Evolutionary conservation across 1,140 invertebrate species (phyloP), one percentile per base, ranked within the genome.

Genomic region (Lucilia sericata): DNA sequence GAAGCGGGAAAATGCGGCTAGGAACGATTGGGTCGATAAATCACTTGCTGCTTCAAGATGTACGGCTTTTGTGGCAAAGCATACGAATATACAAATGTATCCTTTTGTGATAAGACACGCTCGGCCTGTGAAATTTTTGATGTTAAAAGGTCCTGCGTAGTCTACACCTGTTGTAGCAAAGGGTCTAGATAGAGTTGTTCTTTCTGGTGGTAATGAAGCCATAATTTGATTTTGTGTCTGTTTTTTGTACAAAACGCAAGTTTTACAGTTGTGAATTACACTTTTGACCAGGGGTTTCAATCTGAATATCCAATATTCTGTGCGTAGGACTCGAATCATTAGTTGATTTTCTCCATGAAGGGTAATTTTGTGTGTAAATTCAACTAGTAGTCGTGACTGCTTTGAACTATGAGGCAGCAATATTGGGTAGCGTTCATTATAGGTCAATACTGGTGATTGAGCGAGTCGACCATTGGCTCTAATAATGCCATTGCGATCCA

Each of bases 11-110:
- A n/a, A n/a, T n/a, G n/a, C n/a, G n/a, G n/a, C n/a, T n/a, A n/a
- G n/a, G n/a, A n/a, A n/a, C n/a, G n/a, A n/a, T n/a, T 88, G 85
- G 12, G 84, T 84, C 5, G 87, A 84, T 21, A 88, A 70, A 19
- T 86, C 85, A 14, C 78, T 76, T 5, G 86, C 82, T n/a, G 86
- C 55, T 84, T 89, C 88, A 60, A 90, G 51, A 82, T 60, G 81
- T 51, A 78, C 30, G 4, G 74, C 74, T 74, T 74, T 74, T 34
- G 74, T 74, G 10, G 78, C 75, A 12, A 78, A n/a, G 36, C 75
- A 78, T 42, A 78, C 42, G 19, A 78, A 78, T 42, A 78, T 47
- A 12, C 47, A 81, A 13, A 81, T 21, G 17, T 81, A 81, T 0
- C 78, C 82, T 74, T 82, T 83, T 1, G 70, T 83, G 8, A 83